Evolutionary conservation across 2,113 vertebrate species (phyloP).

Genomic region (Hemichromis elongatus): DNA sequence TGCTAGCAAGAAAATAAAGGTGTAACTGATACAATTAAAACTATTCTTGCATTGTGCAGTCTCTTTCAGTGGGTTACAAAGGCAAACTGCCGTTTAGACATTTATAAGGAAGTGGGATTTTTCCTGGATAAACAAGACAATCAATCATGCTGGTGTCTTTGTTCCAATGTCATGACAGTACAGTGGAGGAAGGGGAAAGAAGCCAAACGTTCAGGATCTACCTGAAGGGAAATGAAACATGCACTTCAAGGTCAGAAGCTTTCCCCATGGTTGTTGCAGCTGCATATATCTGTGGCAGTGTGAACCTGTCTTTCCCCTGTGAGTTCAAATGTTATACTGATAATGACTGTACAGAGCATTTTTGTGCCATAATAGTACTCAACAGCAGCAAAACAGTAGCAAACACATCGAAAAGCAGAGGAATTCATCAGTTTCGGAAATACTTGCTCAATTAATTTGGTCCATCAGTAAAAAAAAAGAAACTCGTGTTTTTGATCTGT

Average conservation of each 20-base stretch:
- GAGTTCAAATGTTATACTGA: not conserved
- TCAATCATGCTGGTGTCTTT: not conserved
- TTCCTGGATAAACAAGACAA: not conserved
- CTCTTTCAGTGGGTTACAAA: not conserved
- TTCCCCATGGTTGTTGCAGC: not conserved
- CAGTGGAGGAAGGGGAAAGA: not conserved
- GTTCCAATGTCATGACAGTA: not conserved
- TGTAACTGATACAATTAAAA: not conserved
- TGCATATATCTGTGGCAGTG: not conserved
- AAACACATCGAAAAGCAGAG: not conserved
- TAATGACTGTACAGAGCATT: not conserved
- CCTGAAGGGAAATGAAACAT: not conserved
- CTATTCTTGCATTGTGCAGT: not conserved
- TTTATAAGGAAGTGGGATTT: not conserved
- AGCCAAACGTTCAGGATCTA: not conserved
- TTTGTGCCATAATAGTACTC: not conserved
- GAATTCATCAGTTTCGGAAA: not conserved
- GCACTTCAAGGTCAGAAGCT: not conserved
- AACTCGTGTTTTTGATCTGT: rapidly evolving
- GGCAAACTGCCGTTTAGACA: conserved; percentile 29
- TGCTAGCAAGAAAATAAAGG: not conserved
- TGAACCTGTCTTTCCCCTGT: not conserved
- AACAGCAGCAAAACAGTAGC: not conserved
- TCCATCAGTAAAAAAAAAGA: not conserved
- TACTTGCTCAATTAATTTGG: not conserved